Conservation (phyloP, 2,113 vertebrate species). For the Astatotilapia flaviijosephi region DNA sequence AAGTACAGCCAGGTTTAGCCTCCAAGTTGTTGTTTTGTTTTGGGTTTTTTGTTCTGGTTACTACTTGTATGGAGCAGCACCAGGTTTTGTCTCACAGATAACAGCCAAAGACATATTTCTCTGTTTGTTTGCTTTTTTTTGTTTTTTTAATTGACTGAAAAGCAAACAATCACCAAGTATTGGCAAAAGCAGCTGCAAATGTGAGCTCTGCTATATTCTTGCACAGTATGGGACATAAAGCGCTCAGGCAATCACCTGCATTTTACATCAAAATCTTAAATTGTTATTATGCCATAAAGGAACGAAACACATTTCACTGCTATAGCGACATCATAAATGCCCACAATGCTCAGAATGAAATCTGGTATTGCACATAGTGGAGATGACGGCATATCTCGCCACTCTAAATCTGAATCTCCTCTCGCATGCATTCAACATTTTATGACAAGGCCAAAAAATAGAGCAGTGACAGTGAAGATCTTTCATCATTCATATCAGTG, state of each 20-base stretch:
- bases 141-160: background rate
- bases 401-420: slow-evolving; percentile 7
- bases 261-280: background rate
- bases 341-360: background rate
- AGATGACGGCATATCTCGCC: background rate
- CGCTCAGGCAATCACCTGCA: background rate
- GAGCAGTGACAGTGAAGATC: slow-evolving; percentile 17
- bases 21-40: background rate
- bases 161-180: background rate
- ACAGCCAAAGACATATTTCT: background rate
- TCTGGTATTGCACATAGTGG: background rate
- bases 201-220: background rate
- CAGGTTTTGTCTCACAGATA: background rate
- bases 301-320: slow-evolving; percentile 3
- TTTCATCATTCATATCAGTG: slow-evolving; percentile 44
- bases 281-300: background rate
- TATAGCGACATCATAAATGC: background rate
- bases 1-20: background rate
- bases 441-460: slow-evolving; percentile 16
- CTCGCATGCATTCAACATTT: slow-evolving; percentile 6
- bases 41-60: background rate
- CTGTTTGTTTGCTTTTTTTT: background rate
- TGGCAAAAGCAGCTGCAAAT: background rate
- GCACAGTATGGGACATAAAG: background rate
- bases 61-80: background rate